Conservation (phyloP, 1,140 invertebrate species). For the Pinna nobilis region DNA sequence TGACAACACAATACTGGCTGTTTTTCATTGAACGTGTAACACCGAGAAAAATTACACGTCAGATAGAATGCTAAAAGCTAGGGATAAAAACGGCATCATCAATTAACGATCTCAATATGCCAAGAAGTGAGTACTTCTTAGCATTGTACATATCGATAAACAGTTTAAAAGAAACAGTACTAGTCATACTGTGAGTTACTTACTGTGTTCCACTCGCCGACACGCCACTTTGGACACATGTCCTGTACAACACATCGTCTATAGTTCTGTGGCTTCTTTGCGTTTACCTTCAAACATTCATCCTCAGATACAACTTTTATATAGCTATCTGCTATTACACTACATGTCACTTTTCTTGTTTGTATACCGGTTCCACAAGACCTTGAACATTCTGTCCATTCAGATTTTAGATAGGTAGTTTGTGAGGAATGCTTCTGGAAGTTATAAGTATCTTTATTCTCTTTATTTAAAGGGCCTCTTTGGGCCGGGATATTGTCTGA, state of each 20-base stretch:
- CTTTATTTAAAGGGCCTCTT: slow-evolving; percentile 4
- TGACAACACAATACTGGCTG: too few relatives aligned
- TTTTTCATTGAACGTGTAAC: neutral
- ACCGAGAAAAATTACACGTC: neutral
- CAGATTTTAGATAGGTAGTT: slow-evolving; percentile 20
- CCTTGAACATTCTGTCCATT: slow-evolving; percentile 37
- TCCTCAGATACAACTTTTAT: slow-evolving; percentile 31
- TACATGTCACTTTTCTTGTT: slow-evolving; percentile 37
- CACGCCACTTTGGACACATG: slow-evolving; percentile 26
- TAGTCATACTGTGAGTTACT: neutral
- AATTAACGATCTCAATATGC: neutral
- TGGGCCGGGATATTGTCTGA: slow-evolving; percentile 28
- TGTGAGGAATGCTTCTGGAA: neutral
- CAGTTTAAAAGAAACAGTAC: neutral
- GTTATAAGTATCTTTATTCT: neutral
- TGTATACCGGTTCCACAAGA: slow-evolving; percentile 36
- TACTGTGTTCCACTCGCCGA: slow-evolving; percentile 31
- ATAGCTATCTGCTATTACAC: slow-evolving; percentile 19
- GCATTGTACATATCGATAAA: neutral
- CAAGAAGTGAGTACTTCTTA: too few relatives aligned
- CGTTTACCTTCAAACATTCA: slow-evolving; percentile 4
- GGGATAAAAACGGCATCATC: neutral
- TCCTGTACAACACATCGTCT: slow-evolving; percentile 24
- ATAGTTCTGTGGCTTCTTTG: slow-evolving; percentile 15
- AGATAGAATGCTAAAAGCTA: neutral